phyloP scores from a whole-genome alignment of 2,888 invertebrate species.

The Dryobota labecula region DNA sequence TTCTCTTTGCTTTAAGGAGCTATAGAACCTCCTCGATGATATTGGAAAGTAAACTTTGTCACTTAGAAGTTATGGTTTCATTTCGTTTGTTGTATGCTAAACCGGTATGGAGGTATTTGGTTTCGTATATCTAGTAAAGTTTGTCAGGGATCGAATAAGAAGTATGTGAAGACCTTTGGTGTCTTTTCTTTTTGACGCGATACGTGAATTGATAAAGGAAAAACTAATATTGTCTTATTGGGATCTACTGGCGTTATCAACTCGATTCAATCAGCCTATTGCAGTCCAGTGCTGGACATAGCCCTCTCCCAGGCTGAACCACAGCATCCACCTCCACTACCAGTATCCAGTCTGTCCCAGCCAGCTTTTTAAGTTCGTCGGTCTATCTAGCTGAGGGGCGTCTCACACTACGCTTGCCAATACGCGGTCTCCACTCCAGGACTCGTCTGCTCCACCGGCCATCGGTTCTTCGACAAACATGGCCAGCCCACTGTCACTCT shows the following conservation, averaged over 20 bases:
- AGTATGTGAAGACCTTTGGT: conserved; percentile 4
- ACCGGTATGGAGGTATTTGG: not conserved
- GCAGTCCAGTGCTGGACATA: not conserved
- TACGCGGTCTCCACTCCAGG: too few relatives aligned
- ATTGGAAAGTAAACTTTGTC: conserved; percentile 14
- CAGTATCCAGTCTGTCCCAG: not conserved
- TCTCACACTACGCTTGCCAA: not conserved
- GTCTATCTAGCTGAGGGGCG: not conserved
- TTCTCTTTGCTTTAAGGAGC: conserved; percentile 30
- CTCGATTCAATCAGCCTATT: too few relatives aligned
- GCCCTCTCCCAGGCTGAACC: not conserved
- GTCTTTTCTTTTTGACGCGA: not conserved
- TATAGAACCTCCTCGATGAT: conserved; percentile 14
- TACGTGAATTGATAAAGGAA: not conserved
- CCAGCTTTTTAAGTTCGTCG: not conserved
- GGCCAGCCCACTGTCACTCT: too few relatives aligned
- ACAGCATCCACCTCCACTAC: not conserved
- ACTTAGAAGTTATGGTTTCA: not conserved
- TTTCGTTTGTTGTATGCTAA: not conserved
- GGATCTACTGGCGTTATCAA: not conserved
- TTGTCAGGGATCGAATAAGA: conserved; percentile 28
- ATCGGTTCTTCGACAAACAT: too few relatives aligned
- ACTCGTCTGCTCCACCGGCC: not conserved
- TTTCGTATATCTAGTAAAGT: conserved; percentile 38
- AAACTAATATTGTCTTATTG: not conserved